Percentiles rank a stretch among this genome's conserved stretches.
Conservation (phyloP, 2,888 invertebrate species). For the Plebejus argus region DNA sequence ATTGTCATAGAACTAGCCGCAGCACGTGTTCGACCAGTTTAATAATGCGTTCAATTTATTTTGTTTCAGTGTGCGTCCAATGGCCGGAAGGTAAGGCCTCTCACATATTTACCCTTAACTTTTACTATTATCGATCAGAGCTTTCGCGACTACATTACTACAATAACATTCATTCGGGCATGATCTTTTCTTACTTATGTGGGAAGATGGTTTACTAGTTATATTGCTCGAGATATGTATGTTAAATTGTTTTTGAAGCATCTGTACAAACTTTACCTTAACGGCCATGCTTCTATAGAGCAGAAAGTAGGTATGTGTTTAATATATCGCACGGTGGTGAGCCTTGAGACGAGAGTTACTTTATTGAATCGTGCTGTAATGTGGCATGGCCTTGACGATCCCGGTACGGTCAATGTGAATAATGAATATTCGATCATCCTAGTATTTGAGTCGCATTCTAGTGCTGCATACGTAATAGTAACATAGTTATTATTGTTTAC, state of each 20-base stretch:
- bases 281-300: slow-evolving; percentile 68
- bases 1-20: slow-evolving; percentile 56
- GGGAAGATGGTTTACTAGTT: slow-evolving; percentile 69
- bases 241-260: slow-evolving; percentile 61
- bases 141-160: slow-evolving; percentile 71
- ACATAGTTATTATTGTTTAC: slow-evolving; percentile 53
- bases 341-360: slow-evolving; percentile 44
- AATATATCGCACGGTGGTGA: slow-evolving; percentile 50
- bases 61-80: slow-evolving; percentile 93
- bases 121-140: slow-evolving; percentile 57
- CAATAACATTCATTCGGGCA: slow-evolving; percentile 74
- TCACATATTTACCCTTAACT: slow-evolving; percentile 45
- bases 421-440: slow-evolving; percentile 51
- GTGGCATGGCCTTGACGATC: slow-evolving; percentile 59
- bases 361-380: slow-evolving; percentile 54
- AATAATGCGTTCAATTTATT: slow-evolving; percentile 51
- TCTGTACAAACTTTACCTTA: slow-evolving; percentile 54
- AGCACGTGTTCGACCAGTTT: slow-evolving; percentile 14
- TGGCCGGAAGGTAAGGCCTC: slow-evolving; percentile 92
- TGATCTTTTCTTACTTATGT: slow-evolving; percentile 70
- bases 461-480: slow-evolving; percentile 57
- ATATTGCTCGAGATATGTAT: slow-evolving; percentile 64
- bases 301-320: slow-evolving; percentile 51
- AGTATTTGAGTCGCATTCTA: slow-evolving; percentile 58
- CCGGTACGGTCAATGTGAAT: slow-evolving; percentile 57